phyloP scores from a whole-genome alignment of 1,140 invertebrate species.

The Laupala kohalensis region DNA sequence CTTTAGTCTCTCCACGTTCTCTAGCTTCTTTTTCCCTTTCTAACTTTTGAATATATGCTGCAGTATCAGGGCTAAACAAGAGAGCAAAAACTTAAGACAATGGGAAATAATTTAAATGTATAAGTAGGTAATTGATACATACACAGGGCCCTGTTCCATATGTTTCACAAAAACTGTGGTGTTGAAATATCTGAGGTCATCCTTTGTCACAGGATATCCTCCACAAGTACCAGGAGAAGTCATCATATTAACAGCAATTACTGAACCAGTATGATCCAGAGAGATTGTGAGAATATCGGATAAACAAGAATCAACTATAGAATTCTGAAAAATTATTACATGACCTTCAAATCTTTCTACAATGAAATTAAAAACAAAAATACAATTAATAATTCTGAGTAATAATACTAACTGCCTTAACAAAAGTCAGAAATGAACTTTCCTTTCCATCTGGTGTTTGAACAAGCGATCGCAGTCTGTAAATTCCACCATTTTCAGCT shows the following conservation, averaged over 20 bases:
- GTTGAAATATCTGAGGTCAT: conserved; percentile 42
- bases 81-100: conserved; percentile 3
- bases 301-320: conserved; percentile 44
- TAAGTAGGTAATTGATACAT: conserved; percentile 32
- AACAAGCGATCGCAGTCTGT: conserved; percentile 55
- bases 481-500: conserved; percentile 55
- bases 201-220: conserved; percentile 24
- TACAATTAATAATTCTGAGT: conserved; percentile 1
- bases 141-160: conserved; percentile 58
- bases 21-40: conserved; percentile 80
- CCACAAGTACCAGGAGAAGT: conserved; percentile 28
- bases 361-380: conserved; percentile 1
- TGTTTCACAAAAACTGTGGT: conserved; percentile 59
- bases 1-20: conserved; percentile 76
- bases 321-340: conserved; percentile 32
- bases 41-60: conserved; percentile 80
- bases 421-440: conserved; percentile 56
- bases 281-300: conserved; percentile 58
- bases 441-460: conserved; percentile 48
- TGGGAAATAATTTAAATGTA: background rate
- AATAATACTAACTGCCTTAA: conserved; percentile 54
- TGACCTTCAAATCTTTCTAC: background rate
- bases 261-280: conserved; percentile 53
- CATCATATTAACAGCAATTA: conserved; percentile 47
- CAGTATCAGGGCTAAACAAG: conserved; percentile 70